Conservation (phyloP, 2,888 invertebrate species). For the Microctonus hyperodae region DNA sequence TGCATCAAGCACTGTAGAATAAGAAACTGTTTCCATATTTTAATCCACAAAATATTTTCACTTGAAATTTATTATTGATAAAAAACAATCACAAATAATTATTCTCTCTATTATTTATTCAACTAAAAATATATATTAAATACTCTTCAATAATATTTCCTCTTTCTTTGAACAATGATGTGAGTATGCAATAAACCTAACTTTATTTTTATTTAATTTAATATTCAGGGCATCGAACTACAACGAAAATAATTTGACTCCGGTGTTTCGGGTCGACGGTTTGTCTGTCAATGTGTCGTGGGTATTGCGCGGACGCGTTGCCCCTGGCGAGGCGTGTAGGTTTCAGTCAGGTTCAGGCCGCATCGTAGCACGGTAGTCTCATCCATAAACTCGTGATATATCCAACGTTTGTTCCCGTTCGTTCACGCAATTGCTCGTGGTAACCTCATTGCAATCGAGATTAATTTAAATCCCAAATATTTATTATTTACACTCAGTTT, state of each 20-base stretch:
- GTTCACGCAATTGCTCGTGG: neutral
- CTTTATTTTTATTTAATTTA: slow-evolving; percentile 11
- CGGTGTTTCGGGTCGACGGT: slow-evolving; percentile 11
- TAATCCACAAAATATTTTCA: slow-evolving; percentile 13
- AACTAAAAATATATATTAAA: neutral
- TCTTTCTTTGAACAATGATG: neutral
- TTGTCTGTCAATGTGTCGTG: slow-evolving; percentile 28
- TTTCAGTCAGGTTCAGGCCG: slow-evolving; percentile 43
- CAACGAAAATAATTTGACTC: neutral
- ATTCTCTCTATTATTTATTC: neutral
- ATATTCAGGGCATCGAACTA: neutral
- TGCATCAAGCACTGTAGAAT: neutral
- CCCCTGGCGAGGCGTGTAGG: slow-evolving; percentile 34
- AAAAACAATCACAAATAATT: slow-evolving; percentile 9
- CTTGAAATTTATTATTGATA: neutral
- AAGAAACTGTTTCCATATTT: slow-evolving; percentile 11
- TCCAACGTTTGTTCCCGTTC: neutral
- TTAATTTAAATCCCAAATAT: neutral
- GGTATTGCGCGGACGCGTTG: slow-evolving; percentile 42
- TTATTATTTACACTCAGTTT: neutral
- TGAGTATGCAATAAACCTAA: neutral
- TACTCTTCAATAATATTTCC: neutral
- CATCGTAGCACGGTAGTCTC: slow-evolving; percentile 37
- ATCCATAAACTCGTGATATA: neutral
- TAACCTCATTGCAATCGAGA: neutral